Evolutionary conservation across 2,797 vertebrate species (phyloP), one percentile per base, ranked within the genome.

Genomic region (Lacerta bilineata): DNA sequence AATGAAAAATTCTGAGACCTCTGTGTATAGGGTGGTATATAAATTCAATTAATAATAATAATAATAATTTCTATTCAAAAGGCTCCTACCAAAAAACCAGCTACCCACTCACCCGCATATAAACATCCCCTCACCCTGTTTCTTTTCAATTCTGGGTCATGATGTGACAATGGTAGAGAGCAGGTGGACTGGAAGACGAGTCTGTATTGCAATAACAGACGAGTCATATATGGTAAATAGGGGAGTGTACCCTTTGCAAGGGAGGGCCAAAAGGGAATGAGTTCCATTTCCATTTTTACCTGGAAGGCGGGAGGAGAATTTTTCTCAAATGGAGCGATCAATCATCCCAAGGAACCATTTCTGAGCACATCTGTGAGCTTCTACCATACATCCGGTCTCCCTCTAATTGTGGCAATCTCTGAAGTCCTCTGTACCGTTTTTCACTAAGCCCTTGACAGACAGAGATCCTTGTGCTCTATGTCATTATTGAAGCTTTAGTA

Each of bases 381-480:
- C 69, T 59, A 80, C 4, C 5, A 6, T 10, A 29, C 9, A 75
- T 64, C 72, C 33, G 20, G 25, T 29, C 41, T 83, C 41, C 36
- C 41, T 83, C 64, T 61, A 80, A 74, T 68, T 43, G 59, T 10
- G 27, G 36, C 17, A 5, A 1, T 82, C 55, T 66, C 59, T 82
- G 39, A 76, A 0, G 0, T 68, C 5, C 36, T 50, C 39, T 25
- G 8, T 29, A 61, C 84, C 76, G 50, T 15, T 50, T 68, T 46
- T 76, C 61, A 6, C 1, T 25, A 55, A 2, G 43, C 11, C 50
- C 11, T 46, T 50, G 29, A n/a, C 66, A 78, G 69, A 69, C 43
- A 84, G 87, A 0, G 33, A 4, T 20, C 3, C 69, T 85, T n/a
- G 66, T 64, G 83, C 20, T n/a, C 36, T 10, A 0, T 1, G 15